Evolutionary conservation across 2,113 vertebrate species (phyloP), one percentile per base, ranked within the genome.

Genomic region (Carollia perspicillata): DNA sequence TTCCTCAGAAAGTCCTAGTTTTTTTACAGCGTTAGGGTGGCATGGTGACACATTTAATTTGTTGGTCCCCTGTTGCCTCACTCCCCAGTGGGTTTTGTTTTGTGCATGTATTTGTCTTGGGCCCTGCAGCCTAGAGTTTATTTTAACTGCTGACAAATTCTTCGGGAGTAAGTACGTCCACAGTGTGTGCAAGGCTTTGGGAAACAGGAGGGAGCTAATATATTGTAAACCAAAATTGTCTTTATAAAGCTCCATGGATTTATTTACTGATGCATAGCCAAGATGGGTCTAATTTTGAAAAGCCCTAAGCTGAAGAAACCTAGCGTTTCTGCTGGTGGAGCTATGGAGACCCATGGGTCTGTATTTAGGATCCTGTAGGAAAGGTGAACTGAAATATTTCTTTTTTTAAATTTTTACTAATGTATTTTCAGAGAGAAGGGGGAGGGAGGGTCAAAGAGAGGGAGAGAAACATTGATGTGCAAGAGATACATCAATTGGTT

Each of bases 361-460:
- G 37, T 17, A 16, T 79, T 47, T 63, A 63, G 66, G 89, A 63
- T 58, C 20, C 74, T 51, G 9, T 1, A 26, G 78, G 81, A 84
- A 75, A 92, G 60, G 44, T 2, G 30, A 84, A 75, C 84, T 88
- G 79, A 75, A 87, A 84, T 51, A 91, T 87, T 97, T 96, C 90
- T 97, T 96, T 96, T 7, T 7, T 47, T 47, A 44, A 44, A n/a
- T n/a, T n/a, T n/a, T n/a, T n/a, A n/a, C n/a, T n/a, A n/a, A n/a
- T n/a, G n/a, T 42, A 42, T 42, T 42, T 42, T 42, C 42, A 23
- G 55, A 58, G 55, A 58, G 51, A 53, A 53, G 55, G 22, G 22
- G 55, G 7, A 23, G 20, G 22, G 55, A 58, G 22, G 22, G 55
- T 23, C 6, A 23, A 58, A 58, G 55, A 23, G 20, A 58, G 22